Evolutionary conservation across 2,113 vertebrate species (phyloP).

Genomic region (Mohoua ochrocephala): DNA sequence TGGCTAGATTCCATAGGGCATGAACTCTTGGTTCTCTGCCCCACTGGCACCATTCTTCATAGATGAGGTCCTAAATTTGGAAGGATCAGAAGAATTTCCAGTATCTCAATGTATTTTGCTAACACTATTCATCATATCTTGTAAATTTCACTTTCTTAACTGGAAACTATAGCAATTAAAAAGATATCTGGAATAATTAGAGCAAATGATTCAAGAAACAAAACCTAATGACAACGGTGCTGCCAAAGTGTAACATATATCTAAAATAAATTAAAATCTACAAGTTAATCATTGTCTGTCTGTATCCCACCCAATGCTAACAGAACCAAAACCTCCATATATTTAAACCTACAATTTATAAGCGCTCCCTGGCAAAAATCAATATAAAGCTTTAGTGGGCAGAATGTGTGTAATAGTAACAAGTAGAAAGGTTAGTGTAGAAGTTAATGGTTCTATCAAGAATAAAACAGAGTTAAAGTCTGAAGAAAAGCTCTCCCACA

Average conservation of each 20-base stretch:
- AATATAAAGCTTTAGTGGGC: slow-evolving; percentile 87
- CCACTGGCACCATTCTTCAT: not conserved
- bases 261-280: slow-evolving; percentile 30
- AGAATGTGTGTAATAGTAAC: slow-evolving; percentile 86
- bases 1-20: not conserved
- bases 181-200: not conserved
- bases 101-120: not conserved
- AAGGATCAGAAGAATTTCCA: not conserved
- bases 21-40: not conserved
- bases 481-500: slow-evolving; percentile 88
- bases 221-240: not conserved
- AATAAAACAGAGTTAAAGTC: slow-evolving; percentile 88
- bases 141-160: not conserved
- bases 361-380: slow-evolving; percentile 76
- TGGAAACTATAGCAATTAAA: not conserved
- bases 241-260: not conserved
- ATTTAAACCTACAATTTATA: slow-evolving; percentile 75
- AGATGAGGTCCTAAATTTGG: not conserved
- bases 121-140: not conserved
- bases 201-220: not conserved
- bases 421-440: slow-evolving; percentile 87
- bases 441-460: slow-evolving; percentile 95
- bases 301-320: slow-evolving; percentile 19
- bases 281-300: slow-evolving; percentile 65
- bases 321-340: slow-evolving; percentile 17